Percentiles rank a stretch among this genome's conserved stretches.
Conservation (phyloP, 2,888 invertebrate genomes). For the Drosophila affinis region DNA sequence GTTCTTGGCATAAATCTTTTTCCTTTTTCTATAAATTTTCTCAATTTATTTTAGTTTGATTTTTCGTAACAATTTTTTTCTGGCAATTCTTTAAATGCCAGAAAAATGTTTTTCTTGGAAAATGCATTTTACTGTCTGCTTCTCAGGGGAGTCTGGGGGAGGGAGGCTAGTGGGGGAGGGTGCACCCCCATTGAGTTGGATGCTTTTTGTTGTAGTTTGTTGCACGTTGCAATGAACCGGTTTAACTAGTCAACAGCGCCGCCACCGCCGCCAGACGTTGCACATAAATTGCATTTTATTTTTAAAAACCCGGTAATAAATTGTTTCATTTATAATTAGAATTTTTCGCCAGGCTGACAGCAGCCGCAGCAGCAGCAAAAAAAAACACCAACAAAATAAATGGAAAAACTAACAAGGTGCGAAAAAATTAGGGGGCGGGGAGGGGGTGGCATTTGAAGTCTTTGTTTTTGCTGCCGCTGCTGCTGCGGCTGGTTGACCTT, state of each 20-base stretch:
- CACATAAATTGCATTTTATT: slow-evolving; percentile 74
- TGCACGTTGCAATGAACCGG: slow-evolving; percentile 56
- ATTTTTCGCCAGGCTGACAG: slow-evolving; percentile 68
- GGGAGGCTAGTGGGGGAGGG: too few species aligned
- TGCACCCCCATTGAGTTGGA: slow-evolving; percentile 43
- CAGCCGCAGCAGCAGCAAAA: slow-evolving; percentile 30
- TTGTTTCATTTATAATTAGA: slow-evolving; percentile 78
- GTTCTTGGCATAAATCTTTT: too few species aligned
- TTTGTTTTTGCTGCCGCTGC: slow-evolving; percentile 13
- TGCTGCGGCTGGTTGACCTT: slow-evolving; percentile 64
- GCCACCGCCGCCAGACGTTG: slow-evolving; percentile 47
- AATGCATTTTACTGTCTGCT: slow-evolving; percentile 33
- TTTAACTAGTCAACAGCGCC: slow-evolving; percentile 51
- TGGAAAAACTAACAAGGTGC: slow-evolving; percentile 15
- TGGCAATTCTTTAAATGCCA: slow-evolving; percentile 24
- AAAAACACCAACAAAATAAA: slow-evolving; percentile 1
- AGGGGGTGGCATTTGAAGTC: slow-evolving; percentile 12
- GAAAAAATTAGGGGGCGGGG: slow-evolving; percentile 3
- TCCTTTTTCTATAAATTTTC: not conserved
- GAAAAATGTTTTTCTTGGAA: slow-evolving; percentile 26
- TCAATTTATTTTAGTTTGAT: slow-evolving; percentile 6
- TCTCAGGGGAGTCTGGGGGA: too few species aligned
- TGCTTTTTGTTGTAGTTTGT: slow-evolving; percentile 22
- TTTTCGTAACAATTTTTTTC: slow-evolving; percentile 12
- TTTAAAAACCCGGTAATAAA: slow-evolving; percentile 77